Evolutionary conservation across 2,113 vertebrate genomes (phyloP).

Genomic region (Macquaria australasica): DNA sequence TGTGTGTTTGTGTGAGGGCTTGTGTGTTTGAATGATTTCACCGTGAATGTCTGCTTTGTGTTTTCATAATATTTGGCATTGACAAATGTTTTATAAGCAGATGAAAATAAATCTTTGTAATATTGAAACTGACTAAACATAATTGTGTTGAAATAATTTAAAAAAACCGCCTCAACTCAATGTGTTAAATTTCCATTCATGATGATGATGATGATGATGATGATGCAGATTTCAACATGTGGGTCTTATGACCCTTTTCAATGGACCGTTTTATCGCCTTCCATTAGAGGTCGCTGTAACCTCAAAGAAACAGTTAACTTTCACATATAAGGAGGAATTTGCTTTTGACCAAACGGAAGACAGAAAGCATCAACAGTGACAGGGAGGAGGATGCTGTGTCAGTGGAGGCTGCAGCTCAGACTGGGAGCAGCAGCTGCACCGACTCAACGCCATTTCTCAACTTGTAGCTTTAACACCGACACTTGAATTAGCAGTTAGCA

Average conservation of each 20-base stretch:
- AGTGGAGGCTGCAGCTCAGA: constrained; percentile 41
- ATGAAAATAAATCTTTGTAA: constrained; percentile 64
- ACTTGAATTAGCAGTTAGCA: background rate
- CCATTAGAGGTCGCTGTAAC: constrained; percentile 63
- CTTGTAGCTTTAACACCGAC: constrained; percentile 19
- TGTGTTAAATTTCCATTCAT: background rate
- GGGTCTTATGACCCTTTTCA: rapidly evolving
- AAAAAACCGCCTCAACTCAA: background rate
- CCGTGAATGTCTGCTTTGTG: constrained; percentile 26
- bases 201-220: background rate
- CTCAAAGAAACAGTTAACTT: constrained; percentile 4
- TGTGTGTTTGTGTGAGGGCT: background rate
- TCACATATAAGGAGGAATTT: constrained; percentile 30
- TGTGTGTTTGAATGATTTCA: constrained; percentile 10
- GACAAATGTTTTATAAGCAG: constrained; percentile 58
- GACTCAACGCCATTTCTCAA: constrained; percentile 12
- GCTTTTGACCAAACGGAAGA: constrained; percentile 36
- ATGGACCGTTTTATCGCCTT: background rate
- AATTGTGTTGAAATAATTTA: background rate
- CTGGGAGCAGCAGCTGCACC: background rate
- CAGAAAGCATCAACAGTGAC: constrained; percentile 7
- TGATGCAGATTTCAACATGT: background rate
- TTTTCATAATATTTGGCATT: constrained; percentile 55
- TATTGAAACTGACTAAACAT: background rate
- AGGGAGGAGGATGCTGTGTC: constrained; percentile 34